Base-by-base conservation (phyloP, 2,113 vertebrate species). In the Pycnonotus jocosus region DNA sequence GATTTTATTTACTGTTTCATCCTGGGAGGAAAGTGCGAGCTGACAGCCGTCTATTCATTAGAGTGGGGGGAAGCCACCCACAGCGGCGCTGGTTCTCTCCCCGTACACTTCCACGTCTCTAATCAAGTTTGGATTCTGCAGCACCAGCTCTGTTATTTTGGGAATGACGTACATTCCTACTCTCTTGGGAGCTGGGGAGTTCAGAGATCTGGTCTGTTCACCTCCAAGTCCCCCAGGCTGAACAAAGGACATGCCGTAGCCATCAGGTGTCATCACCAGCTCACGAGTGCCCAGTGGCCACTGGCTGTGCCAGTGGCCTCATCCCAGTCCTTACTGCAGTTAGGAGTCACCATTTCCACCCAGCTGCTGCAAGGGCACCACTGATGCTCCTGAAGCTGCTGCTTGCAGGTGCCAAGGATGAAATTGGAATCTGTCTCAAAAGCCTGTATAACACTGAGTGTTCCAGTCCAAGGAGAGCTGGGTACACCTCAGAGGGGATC, bases 1-100 rank as follows among this genome's bases (percentile, higher is more conserved):
- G 97, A 96, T 97, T 98, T 98, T 98, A 97, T 98, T 98, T 97
- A 97, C 96, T 97, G 97, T 68, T 96, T 92, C 79, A 44, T 96
- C 97, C 95, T 50, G 95, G 18, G 47, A 97, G 97, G 89, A 94
- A 94, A 97, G 96, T 48, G 76, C 72, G 95, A 96, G 97, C 95
- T 79, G 94, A 96, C 97, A 98, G 97, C 95, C 97, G 30, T 96
- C 97, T 97, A 85, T 95, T 97, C 97, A 95, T 96, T 97, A 95
- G 86, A 96, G 88, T n/a, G 86, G 92, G 94, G 96, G 95, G 94
- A 96, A 95, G 97, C 84, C 90, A 66, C 95, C 95, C 78, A 83
- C 97, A 48, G 93, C 25, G 31, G 7, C 27, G n/a, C 91, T 81
- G 62, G 66, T 62, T 87, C 86, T 48, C 78, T 89, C 83, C 50